Percentiles rank a stretch among this genome's conserved stretches.
phyloP scores from a whole-genome alignment of 1,140 invertebrate species.

The Aplysia californica region DNA sequence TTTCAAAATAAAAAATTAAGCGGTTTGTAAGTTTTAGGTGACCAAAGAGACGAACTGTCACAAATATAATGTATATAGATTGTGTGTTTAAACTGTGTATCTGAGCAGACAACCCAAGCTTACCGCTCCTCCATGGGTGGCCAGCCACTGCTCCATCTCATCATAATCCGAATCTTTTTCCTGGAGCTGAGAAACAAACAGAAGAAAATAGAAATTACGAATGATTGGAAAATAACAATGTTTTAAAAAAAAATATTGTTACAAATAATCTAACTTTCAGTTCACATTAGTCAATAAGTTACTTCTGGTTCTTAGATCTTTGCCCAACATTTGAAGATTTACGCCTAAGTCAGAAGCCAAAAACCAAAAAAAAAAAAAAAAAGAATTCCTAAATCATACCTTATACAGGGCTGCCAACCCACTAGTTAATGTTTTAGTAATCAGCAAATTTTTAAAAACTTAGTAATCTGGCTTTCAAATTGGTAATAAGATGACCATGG shows the following conservation, averaged over 20 bases:
- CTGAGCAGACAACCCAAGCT: neutral
- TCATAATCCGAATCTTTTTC: constrained; percentile 88
- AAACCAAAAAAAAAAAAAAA: too few relatives aligned
- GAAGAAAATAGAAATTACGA: neutral
- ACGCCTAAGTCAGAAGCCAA: too few relatives aligned
- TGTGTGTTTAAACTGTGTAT: too few relatives aligned
- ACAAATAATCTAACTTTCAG: neutral
- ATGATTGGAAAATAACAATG: neutral
- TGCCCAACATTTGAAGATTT: too few relatives aligned
- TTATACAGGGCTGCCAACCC: too few relatives aligned
- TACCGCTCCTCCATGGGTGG: constrained; percentile 29
- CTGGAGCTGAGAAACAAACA: constrained; percentile 72
- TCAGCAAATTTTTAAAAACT: too few relatives aligned
- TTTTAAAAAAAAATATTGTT: neutral
- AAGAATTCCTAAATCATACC: too few relatives aligned
- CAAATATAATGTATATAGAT: neutral
- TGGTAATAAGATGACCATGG: too few relatives aligned
- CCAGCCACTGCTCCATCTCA: constrained; percentile 93
- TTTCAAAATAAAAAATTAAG: neutral
- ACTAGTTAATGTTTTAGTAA: too few relatives aligned
- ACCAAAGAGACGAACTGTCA: neutral
- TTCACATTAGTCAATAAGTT: too few relatives aligned
- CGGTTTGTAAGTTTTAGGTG: neutral
- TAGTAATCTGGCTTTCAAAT: too few relatives aligned
- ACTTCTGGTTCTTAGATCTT: too few relatives aligned